Evolutionary conservation across 1,140 invertebrate genomes (phyloP).

Genomic region (Cydia splendana): DNA sequence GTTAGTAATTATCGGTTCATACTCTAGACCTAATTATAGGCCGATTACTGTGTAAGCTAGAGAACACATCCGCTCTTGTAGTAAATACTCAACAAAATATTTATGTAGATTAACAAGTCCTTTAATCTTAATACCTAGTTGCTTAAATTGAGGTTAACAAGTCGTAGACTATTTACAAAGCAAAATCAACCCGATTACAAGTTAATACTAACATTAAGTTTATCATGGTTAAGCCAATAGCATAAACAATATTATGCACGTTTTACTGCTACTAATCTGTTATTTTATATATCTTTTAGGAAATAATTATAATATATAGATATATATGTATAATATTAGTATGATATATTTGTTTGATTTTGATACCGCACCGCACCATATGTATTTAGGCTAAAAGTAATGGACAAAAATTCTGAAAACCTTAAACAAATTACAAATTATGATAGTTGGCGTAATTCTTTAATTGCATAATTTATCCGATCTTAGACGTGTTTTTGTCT

Average conservation of each 20-base stretch:
- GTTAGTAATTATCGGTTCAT: no score
- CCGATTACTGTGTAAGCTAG: background rate
- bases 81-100: background rate
- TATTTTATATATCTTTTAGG: no score
- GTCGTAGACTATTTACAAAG: constrained; percentile 5
- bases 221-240: background rate
- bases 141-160: background rate
- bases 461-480: no score
- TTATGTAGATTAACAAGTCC: background rate
- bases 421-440: background rate
- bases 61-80: background rate
- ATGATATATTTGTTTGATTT: constrained; percentile 4
- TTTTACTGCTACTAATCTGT: no score
- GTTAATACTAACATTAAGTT: background rate
- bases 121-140: background rate
- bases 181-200: background rate
- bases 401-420: background rate
- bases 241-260: background rate
- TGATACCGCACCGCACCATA: background rate
- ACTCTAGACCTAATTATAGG: background rate
- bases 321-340: background rate
- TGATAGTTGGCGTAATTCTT: background rate
- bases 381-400: background rate
- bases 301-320: background rate
- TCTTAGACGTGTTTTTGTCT: no score